Conservation (phyloP, 30 jellyfish, hydroid and myxozoan species). For the Aurelia aurita region DNA sequence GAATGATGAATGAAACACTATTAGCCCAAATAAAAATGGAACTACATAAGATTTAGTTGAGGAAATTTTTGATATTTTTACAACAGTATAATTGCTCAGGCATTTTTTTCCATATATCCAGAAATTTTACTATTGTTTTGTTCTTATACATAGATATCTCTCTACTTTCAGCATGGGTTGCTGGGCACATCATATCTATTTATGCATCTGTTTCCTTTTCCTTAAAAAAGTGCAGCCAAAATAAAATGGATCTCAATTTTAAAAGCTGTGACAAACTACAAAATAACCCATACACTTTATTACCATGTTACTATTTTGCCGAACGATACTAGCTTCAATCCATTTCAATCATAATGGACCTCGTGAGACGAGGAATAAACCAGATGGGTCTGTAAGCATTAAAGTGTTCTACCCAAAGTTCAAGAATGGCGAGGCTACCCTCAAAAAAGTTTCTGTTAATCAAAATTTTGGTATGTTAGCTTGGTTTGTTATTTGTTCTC, state of each 20-base stretch:
- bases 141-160: too few relatives aligned
- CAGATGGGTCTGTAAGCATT: conserved; percentile 23
- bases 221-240: neutral
- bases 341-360: conserved; percentile 45
- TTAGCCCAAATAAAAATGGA: neutral
- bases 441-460: conserved; percentile 14
- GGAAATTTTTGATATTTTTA: neutral
- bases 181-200: neutral
- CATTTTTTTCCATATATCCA: neutral
- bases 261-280: neutral
- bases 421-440: conserved; percentile 50
- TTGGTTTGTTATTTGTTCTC: neutral
- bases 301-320: neutral
- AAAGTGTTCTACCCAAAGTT: conserved; percentile 40
- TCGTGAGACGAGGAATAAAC: conserved; percentile 21
- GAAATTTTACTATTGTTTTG: too few relatives aligned
- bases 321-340: conserved; percentile 31
- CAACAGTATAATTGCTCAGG: neutral
- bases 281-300: neutral
- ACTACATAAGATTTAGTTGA: conserved; percentile 16
- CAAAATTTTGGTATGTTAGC: conserved; percentile 41
- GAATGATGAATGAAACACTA: too few relatives aligned
- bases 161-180: too few relatives aligned
- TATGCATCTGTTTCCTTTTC: too few relatives aligned
- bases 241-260: neutral